A percentile compares a stretch with the other conserved stretches of the same genome.
These are phyloP conservation scores for Phyllostomus hastatus DNA, from an alignment of 2,113 vertebrate genomes.

Conservation along the genomic window DNA sequence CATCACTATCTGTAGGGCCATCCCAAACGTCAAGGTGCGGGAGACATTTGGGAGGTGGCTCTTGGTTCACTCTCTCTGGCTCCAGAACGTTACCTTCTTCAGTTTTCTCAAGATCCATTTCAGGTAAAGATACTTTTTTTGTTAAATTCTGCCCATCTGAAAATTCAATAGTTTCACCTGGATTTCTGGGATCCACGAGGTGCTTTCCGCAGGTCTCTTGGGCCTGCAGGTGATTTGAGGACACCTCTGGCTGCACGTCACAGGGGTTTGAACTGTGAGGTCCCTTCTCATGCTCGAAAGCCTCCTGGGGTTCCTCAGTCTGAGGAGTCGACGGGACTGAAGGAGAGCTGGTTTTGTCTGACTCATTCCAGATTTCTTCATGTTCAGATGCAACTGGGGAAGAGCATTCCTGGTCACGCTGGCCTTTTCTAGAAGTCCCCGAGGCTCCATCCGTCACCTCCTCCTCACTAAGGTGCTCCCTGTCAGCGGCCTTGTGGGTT, in stretches of 20 bases:
- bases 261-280: not conserved
- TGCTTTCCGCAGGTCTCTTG: conserved; percentile 7
- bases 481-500: not conserved
- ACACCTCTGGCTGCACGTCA: conserved; percentile 34
- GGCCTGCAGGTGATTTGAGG: conserved; percentile 26
- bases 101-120: conserved; percentile 57
- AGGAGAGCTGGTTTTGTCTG: not conserved
- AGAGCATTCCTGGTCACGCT: conserved; percentile 48
- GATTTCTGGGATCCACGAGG: conserved; percentile 3
- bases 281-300: not conserved
- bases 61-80: conserved; percentile 10
- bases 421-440: conserved; percentile 44
- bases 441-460: not conserved
- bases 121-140: conserved; percentile 48
- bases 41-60: conserved; percentile 60
- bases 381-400: conserved; percentile 29
- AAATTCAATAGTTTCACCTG: conserved; percentile 28
- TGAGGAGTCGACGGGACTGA: conserved; percentile 45
- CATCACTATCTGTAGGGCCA: conserved; percentile 78
- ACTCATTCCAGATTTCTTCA: conserved; percentile 30
- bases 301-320: not conserved
- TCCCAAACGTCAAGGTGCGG: conserved; percentile 81
- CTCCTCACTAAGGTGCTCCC: not conserved
- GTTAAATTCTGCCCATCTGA: not conserved
- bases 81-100: conserved; percentile 55